A percentile compares a stretch with the other conserved stretches of the same genome.
phyloP scores from a whole-genome alignment of 2,888 invertebrate genomes.

The Limnephilus marmoratus region DNA sequence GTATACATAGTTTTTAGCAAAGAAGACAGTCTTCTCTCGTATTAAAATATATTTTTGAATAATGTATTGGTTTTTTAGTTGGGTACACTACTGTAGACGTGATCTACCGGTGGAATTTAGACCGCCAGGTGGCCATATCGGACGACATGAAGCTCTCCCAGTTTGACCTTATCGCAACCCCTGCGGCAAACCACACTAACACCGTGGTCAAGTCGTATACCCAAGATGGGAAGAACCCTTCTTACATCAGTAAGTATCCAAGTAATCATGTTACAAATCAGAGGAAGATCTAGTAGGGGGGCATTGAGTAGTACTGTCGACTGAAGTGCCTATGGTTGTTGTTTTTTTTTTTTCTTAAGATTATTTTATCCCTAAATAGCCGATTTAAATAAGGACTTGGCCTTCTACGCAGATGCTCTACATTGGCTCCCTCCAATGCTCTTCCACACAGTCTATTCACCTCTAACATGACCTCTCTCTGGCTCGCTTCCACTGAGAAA shows the following conservation, averaged over 20 bases:
- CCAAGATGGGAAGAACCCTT: slow-evolving; percentile 61
- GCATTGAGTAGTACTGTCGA: background rate
- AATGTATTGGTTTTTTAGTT: slow-evolving; percentile 73
- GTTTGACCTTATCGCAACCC: slow-evolving; percentile 88
- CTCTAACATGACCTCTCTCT: too few species aligned
- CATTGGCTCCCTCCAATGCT: too few species aligned
- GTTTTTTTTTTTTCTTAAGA: too few species aligned
- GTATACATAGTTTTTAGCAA: background rate
- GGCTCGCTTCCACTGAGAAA: too few species aligned
- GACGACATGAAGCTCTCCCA: slow-evolving; percentile 91
- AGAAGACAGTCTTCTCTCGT: too few species aligned
- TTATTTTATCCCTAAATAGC: background rate
- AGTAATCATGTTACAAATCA: background rate
- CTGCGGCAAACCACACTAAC: slow-evolving; percentile 82
- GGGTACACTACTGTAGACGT: slow-evolving; percentile 86
- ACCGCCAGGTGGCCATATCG: slow-evolving; percentile 85
- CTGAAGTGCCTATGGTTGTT: background rate
- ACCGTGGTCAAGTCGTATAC: slow-evolving; percentile 61
- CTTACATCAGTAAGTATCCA: slow-evolving; percentile 52
- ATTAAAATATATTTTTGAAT: background rate
- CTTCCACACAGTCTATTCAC: too few species aligned
- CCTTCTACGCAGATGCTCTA: background rate
- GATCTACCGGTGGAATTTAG: slow-evolving; percentile 85
- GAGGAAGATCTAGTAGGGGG: background rate
- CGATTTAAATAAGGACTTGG: too few species aligned